Evolutionary conservation across 2,888 invertebrate species (phyloP), one percentile per base, ranked within the genome.

Genomic region (Antitype chi): DNA sequence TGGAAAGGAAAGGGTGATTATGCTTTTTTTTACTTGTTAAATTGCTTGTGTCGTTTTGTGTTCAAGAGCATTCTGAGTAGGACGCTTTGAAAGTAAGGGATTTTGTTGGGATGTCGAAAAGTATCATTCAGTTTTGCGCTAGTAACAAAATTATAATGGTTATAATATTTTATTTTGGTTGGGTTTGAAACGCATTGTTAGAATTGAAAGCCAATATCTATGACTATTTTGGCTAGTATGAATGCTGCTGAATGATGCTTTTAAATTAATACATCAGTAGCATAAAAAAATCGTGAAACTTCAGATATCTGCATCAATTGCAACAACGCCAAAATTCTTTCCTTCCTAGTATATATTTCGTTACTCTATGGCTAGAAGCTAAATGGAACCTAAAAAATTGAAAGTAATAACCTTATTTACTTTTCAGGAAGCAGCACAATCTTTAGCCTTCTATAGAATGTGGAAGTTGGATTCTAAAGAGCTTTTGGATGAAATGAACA

Each of bases 401-500:
- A 23, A 67, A 23, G 5, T 9, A 52, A 32, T n/a, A 52, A 6
- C 9, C 6, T 32, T n/a, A 1, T 28, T 23, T 23, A 1, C 0
- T 49, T 59, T 20, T 57, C 32, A 66, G 87, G 82, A 89, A 73
- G 86, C 88, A 62, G 70, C 70, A 43, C 23, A 84, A 69, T 76
- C 86, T 0, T 52, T 88, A 43, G 82, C 85, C 0, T 90, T 86
- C 67, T 91, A 82, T 67, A 82, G 88, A 84, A 78, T 67, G 13
- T 62, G 78, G 60, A 84, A 85, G 13, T 20, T 80, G 0, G 74
- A 80, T 57, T 85, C 87, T 0, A 91, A 91, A 67, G 85, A 84
- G 38, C 79, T 88, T 7, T n/a, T 76, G 8, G 88, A 88, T 47
- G 88, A 89, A 83, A 75, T 89, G 0, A 79, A 73, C 53, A 80